Evolutionary conservation across 1,140 invertebrate genomes (phyloP), one percentile per base, ranked within the genome.

Genomic region (Oryctes rhinoceros): DNA sequence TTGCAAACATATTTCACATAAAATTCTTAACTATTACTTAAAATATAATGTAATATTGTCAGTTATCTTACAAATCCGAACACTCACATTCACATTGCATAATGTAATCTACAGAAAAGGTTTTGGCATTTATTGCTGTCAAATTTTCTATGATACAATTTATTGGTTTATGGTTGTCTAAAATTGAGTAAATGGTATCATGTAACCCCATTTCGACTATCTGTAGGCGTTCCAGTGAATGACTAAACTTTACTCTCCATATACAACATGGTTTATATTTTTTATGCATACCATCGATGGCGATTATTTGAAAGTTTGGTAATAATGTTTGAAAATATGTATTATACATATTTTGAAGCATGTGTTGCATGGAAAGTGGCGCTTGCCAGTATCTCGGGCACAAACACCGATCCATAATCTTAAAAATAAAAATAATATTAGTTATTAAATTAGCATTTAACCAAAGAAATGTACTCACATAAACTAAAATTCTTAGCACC

Each of bases 401-500:
- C 48, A 7, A 49, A 49, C 48, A 2, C 48, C 6, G 48, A 49
- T 10, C n/a, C 47, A 48, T 48, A 48, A 48, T 48, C 47, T 48
- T 5, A 48, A 48, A 48, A 48, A 48, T 48, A 48, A 48, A 48
- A 48, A 48, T 6, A 48, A 48, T 48, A 48, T 48, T 48, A 48
- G 47, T 48, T 48, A 48, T 48, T 48, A 11, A 48, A 48, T 48
- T 48, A 48, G 11, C 10, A 49, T 49, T 49, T 10, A 49, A 49
- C 48, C 47, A 48, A 48, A 62, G 59, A 62, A 62, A 62, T 62
- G 18, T 62, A 62, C 59, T 62, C 59, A 62, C 59, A 62, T 62
- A 62, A 62, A 62, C 59, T 62, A 62, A 62, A 62, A 62, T 62
- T 62, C 59, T 62, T 62, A 62, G 59, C 59, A 62, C 59, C 59